Percentiles rank a stretch among this genome's conserved stretches.
phyloP scores from a whole-genome alignment of 2,797 vertebrate genomes.

The Chelmon rostratus region DNA sequence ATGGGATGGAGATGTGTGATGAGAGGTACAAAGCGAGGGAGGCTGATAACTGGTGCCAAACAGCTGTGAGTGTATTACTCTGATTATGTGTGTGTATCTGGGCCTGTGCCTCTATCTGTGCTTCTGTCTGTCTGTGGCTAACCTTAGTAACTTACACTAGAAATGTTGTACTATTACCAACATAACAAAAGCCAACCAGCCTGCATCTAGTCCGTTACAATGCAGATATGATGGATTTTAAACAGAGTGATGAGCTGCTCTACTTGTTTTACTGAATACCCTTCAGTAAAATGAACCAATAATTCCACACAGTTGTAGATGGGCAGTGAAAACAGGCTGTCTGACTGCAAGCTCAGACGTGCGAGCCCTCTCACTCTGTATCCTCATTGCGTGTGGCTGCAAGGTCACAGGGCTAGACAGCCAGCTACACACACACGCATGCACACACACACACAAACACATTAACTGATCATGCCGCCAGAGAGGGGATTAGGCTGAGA shows the following conservation, averaged over 20 bases:
- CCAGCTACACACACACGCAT: constrained; percentile 50
- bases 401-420: constrained; percentile 83
- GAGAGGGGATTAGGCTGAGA: constrained; percentile 80
- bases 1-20: constrained; percentile 52
- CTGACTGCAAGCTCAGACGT: constrained; percentile 75
- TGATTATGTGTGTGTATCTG: constrained; percentile 32
- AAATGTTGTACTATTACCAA: background rate
- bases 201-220: background rate
- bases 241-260: background rate
- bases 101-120: background rate
- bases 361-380: constrained; percentile 70
- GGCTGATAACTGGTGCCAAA: constrained; percentile 53
- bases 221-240: constrained; percentile 19
- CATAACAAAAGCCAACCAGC: constrained; percentile 4
- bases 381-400: constrained; percentile 81
- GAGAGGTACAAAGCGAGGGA: constrained; percentile 52
- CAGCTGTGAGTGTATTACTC: constrained; percentile 52
- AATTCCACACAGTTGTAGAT: constrained; percentile 41
- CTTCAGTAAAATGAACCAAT: constrained; percentile 34
- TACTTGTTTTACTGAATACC: constrained; percentile 10
- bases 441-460: constrained; percentile 65
- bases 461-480: constrained; percentile 79
- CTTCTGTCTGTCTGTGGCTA: background rate
- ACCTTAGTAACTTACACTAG: background rate
- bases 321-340: constrained; percentile 67